Base-by-base conservation (phyloP, 2,888 invertebrate genomes). In the Scelioninae gen. 2 region DNA sequence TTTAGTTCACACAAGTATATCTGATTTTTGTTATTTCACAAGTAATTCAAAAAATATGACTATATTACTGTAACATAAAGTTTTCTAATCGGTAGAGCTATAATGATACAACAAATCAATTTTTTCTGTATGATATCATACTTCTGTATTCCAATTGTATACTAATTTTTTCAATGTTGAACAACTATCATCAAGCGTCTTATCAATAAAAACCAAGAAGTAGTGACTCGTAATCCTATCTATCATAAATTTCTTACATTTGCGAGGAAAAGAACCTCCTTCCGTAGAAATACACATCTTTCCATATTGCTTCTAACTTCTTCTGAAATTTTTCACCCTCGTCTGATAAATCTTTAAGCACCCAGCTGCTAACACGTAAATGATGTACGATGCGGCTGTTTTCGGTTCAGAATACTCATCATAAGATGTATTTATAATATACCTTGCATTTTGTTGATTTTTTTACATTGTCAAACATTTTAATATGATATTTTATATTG, bases 171-270 rank as follows among this genome's bases (percentile, higher is more conserved):
- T 11, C 1, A 33, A 33, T n/a, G 10, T 33, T 33, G n/a, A 33
- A 33, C 3, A 33, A n/a, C 9, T n/a, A 10, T n/a, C n/a, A 7
- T 5, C 33, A 2, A 33, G 1, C 3, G n/a, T 3, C 33, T 33
- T 11, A 33, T 33, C 33, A 33, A 33, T 33, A 33, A n/a, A 33
- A 33, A 7, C 11, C 13, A n/a, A n/a, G 3, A 52, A 52, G 52
- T 37, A 11, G 33, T 1, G 33, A n/a, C n/a, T 4, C 33, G 33
- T 33, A n/a, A 33, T 11, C 11, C 35, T 22, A 43, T 45, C 31
- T 45, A 19, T 33, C 33, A 28, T 57, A 43, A 45, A 43, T 45
- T 57, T 57, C 45, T 41, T 43, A 41, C 43, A 31, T 57, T 57
- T 57, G 43, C 31, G 43, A 43, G 28, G 43, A 31, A 39, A 28